Base-by-base conservation (phyloP, 2,797 vertebrate species). In the Aplochiton taeniatus region DNA sequence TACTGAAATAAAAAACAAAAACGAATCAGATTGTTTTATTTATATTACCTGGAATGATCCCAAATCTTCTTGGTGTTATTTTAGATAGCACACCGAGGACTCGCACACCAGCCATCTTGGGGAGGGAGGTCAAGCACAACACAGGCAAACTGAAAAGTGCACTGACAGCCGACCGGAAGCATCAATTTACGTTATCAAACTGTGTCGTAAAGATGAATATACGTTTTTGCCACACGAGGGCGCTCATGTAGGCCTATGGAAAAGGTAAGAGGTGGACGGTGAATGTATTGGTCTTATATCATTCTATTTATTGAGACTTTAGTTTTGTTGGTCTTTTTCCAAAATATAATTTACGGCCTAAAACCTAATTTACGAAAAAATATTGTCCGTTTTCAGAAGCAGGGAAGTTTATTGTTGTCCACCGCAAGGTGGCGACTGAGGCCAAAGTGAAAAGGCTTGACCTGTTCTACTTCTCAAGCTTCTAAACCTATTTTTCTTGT, bases 61-160 rank as follows among this genome's bases (percentile, higher is more conserved):
- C 48, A 58, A 90, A 92, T 90, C 83, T 89, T 61, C 75, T 85
- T 54, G 70, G 65, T 74, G 89, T 65, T 19, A 89, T 58, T 66
- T 76, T 85, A 70, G 90, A 91, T 16, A 93, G 85, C 73, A 85
- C 80, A 61, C 91, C 91, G 66, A 90, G 62, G 68, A 87, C 85
- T 85, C 91, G 83, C 17, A 92, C 75, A 80, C 87, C 81, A 67
- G 91, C 88, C 92, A 93, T 93, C 46, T 89, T 90, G 69, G 73
- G 61, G 74, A 90, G 71, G 82, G 85, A 91, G 88, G 85, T 91
- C 88, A 90, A 20, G 48, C 5, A 52, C 44, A 44, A 47, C 11
- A 62, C 59, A 48, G 20, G 8, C 64, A 70, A 43, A 46, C 66
- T 65, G 79, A 76, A 76, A 61, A 68, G 47, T n/a, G 4, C 60